Conservation (phyloP, 2,888 invertebrate genomes). For the Isoperla grammatica region DNA sequence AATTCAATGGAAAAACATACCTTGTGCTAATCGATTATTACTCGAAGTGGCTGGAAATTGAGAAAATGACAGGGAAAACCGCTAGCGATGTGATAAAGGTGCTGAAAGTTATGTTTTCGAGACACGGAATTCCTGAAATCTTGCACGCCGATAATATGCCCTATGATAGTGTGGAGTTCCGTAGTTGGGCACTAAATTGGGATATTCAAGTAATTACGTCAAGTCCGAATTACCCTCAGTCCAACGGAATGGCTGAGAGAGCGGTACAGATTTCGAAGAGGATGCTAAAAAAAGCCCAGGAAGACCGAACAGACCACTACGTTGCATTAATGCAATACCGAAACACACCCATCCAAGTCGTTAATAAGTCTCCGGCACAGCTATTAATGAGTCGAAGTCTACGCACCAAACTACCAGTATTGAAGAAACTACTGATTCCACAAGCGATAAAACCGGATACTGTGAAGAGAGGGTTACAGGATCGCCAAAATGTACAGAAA, state of each 20-base stretch:
- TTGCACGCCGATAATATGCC: constrained; percentile 33
- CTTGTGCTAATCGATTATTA: no score
- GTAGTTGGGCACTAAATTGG: constrained; percentile 31
- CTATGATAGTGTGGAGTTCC: constrained; percentile 31
- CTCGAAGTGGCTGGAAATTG: no score
- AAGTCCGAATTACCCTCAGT: constrained; percentile 33
- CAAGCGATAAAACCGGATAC: no score
- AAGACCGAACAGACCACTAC: constrained; percentile 7
- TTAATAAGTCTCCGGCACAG: constrained; percentile 9
- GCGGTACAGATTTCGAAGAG: constrained; percentile 29
- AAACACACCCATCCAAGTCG: constrained; percentile 4
- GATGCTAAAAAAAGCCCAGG: constrained; percentile 30
- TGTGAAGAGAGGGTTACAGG: no score
- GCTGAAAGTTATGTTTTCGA: constrained; percentile 29
- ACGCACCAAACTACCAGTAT: constrained; percentile 2
- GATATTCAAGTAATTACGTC: constrained; percentile 29
- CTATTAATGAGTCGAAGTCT: not conserved
- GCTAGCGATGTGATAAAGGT: constrained; percentile 25
- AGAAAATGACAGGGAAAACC: no score
- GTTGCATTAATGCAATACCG: constrained; percentile 16
- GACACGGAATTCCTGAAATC: constrained; percentile 31
- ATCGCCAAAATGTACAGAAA: no score
- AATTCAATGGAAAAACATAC: no score
- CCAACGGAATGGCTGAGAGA: constrained; percentile 34
- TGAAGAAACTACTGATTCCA: no score